Conservation (phyloP, 2,888 invertebrate species). For the Beris chalybata region DNA sequence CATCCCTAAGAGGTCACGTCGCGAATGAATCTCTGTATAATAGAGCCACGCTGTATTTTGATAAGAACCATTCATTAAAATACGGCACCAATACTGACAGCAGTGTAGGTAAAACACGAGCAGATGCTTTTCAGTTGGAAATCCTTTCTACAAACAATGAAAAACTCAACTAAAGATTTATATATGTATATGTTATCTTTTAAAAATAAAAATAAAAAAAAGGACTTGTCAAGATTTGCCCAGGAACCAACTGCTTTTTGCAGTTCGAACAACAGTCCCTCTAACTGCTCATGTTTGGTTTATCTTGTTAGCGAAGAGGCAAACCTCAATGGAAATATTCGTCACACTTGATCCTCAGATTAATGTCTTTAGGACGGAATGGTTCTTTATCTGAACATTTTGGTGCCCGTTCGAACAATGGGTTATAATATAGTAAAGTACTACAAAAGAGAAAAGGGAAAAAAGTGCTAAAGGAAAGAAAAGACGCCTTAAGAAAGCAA, state of each 20-base stretch:
- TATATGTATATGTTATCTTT: too few species aligned
- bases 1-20: too few species aligned
- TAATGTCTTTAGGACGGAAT: slow-evolving; percentile 12
- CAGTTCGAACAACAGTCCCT: background rate
- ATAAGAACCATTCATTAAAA: too few species aligned
- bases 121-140: too few species aligned
- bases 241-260: background rate
- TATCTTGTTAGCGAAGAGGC: slow-evolving; percentile 7
- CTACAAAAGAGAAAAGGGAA: background rate
- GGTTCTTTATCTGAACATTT: slow-evolving; percentile 11
- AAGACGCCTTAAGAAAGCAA: slow-evolving; percentile 4
- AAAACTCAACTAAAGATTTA: too few species aligned
- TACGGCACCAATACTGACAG: too few species aligned
- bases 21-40: too few species aligned
- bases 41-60: too few species aligned
- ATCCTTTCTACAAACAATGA: too few species aligned
- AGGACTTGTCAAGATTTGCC: background rate
- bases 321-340: slow-evolving; percentile 6
- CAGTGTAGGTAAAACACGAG: too few species aligned
- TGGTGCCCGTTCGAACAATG: slow-evolving; percentile 10
- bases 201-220: too few species aligned
- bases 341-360: slow-evolving; percentile 25
- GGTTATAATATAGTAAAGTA: background rate
- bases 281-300: slow-evolving; percentile 6
- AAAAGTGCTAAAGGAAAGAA: background rate